A percentile compares a stretch with the other conserved stretches of the same genome.
Evolutionary conservation across 2,113 vertebrate species (phyloP).

Genomic region (Carettochelys insculpta): DNA sequence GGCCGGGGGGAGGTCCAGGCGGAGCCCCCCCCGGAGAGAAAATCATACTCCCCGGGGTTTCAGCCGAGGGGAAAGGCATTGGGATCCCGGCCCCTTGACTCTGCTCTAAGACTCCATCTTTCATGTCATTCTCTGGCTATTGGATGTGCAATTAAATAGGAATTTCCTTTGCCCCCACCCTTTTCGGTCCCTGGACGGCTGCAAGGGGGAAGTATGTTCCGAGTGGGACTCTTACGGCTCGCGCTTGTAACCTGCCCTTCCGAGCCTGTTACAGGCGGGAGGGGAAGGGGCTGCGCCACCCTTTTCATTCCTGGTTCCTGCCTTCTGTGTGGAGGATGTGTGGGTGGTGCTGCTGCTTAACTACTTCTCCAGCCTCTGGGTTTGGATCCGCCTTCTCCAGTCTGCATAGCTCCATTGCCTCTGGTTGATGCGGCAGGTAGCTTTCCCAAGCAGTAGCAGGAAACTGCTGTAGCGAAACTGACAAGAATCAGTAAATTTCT

Average conservation of each 20-base stretch:
- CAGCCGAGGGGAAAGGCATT: constrained; percentile 17
- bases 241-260: neutral
- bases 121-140: neutral
- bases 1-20: neutral
- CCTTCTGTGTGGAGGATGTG: neutral
- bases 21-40: constrained; percentile 19
- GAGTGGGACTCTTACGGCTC: neutral
- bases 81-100: constrained; percentile 46
- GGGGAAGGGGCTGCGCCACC: neutral
- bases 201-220: neutral
- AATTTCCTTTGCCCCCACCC: neutral
- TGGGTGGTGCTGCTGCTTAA: constrained; percentile 6
- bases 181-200: neutral
- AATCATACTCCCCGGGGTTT: neutral
- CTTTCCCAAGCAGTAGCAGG: constrained; percentile 14
- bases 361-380: neutral
- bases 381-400: neutral
- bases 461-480: constrained; percentile 9
- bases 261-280: neutral
- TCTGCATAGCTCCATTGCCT: neutral
- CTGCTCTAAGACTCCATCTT: neutral
- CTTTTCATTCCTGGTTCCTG: fast-evolving
- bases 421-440: constrained; percentile 60
- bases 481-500: constrained; percentile 10
- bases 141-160: neutral